These are phyloP conservation scores for Scolopax mira DNA, from an alignment of 2,113 vertebrate genomes.

Conservation along the genomic window DNA sequence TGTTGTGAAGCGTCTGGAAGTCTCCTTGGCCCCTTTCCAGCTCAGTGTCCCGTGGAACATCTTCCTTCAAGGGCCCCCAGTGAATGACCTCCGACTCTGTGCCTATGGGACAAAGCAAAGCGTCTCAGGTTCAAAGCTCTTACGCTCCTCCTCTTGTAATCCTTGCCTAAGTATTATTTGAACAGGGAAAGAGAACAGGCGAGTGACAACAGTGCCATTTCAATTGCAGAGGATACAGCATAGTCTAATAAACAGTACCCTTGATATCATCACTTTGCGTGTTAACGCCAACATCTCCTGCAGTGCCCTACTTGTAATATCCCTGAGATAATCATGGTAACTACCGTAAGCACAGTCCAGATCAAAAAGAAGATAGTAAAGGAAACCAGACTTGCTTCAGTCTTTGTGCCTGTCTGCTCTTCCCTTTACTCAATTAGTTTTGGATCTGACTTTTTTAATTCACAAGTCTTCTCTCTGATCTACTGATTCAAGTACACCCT, in stretches of 20 bases:
- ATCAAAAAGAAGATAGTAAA: background rate
- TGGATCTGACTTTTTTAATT: background rate
- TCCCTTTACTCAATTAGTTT: background rate
- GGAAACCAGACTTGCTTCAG: background rate
- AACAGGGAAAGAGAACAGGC: background rate
- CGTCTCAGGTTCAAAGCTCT: background rate
- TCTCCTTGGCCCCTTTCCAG: background rate
- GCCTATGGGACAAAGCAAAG: background rate
- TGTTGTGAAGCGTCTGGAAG: background rate
- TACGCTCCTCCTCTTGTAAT: background rate
- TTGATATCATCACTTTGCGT: background rate
- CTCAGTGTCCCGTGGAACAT: background rate
- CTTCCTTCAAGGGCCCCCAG: background rate
- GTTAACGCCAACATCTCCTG: background rate
- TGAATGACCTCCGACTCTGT: background rate
- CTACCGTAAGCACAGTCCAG: background rate
- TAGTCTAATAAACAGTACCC: background rate
- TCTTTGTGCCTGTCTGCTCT: background rate
- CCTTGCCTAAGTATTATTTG: background rate
- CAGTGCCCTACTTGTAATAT: background rate
- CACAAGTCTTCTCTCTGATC: conserved; percentile 5
- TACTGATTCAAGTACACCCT: background rate
- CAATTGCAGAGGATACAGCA: background rate
- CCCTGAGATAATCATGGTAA: background rate
- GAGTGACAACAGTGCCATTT: background rate